These are phyloP conservation scores for Caracal caracal DNA, from an alignment of 2,113 vertebrate genomes.

Conservation along the genomic window DNA sequence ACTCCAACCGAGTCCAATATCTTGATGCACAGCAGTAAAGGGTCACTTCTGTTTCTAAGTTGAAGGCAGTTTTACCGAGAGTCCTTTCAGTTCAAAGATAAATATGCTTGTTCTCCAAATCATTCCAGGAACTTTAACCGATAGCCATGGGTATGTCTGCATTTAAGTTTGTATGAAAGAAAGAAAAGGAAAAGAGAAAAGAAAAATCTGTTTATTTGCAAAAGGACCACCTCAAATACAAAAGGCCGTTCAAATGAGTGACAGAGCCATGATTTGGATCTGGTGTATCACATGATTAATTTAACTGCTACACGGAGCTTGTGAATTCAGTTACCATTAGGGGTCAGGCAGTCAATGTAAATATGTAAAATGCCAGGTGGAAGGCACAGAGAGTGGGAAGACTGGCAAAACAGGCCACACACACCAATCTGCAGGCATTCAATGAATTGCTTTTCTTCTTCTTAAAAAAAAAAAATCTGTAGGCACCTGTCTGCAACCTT, in stretches of 20 bases:
- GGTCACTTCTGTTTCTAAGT: neutral
- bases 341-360: neutral
- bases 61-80: neutral
- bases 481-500: neutral
- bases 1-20: neutral
- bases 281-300: neutral
- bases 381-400: neutral
- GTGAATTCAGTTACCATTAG: neutral
- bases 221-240: neutral
- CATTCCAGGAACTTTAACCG: conserved; percentile 13
- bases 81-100: neutral
- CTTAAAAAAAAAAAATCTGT: neutral
- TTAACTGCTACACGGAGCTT: neutral
- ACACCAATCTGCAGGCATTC: neutral
- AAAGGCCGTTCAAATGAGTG: neutral
- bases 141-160: neutral
- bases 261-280: neutral
- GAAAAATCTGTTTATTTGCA: neutral
- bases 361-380: neutral
- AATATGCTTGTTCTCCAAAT: neutral
- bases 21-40: neutral
- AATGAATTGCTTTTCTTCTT: neutral
- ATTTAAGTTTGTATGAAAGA: neutral
- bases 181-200: neutral
- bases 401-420: fast-evolving